Evolutionary conservation across 2,797 vertebrate species (phyloP).

Genomic region (Petrocephalus sullivani): DNA sequence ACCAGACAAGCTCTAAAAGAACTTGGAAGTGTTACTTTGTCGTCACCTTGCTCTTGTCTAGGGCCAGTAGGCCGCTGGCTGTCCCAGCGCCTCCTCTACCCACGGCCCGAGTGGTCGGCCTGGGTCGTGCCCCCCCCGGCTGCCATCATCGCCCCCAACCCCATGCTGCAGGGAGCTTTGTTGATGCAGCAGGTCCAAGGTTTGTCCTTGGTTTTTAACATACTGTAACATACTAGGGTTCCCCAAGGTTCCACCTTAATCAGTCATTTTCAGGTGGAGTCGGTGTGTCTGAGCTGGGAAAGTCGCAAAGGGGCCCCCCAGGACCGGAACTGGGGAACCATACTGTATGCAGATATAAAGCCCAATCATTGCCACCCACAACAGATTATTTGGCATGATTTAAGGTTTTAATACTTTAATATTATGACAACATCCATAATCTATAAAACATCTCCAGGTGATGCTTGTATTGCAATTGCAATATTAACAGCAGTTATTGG

Average conservation of each 20-base stretch:
- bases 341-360: neutral
- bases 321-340: neutral
- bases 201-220: slow-evolving; percentile 37
- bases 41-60: neutral
- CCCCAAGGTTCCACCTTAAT: neutral
- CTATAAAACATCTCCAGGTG: neutral
- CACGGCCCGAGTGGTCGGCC: neutral
- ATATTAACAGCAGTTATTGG: neutral
- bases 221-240: neutral
- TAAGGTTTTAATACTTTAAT: neutral
- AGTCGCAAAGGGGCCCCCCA: neutral
- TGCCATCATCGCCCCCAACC: slow-evolving; percentile 77
- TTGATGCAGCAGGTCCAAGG: slow-evolving; percentile 96
- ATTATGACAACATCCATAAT: neutral
- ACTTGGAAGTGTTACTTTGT: neutral
- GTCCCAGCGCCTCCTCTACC: neutral
- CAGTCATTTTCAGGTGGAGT: neutral
- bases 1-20: neutral
- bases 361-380: neutral
- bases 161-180: slow-evolving; percentile 88
- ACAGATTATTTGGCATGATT: neutral
- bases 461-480: neutral
- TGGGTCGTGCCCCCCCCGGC: slow-evolving; percentile 58
- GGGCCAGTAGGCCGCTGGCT: neutral
- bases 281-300: neutral